Evolutionary conservation across 2,888 invertebrate species (phyloP).

Genomic region (Achlya flavicornis): DNA sequence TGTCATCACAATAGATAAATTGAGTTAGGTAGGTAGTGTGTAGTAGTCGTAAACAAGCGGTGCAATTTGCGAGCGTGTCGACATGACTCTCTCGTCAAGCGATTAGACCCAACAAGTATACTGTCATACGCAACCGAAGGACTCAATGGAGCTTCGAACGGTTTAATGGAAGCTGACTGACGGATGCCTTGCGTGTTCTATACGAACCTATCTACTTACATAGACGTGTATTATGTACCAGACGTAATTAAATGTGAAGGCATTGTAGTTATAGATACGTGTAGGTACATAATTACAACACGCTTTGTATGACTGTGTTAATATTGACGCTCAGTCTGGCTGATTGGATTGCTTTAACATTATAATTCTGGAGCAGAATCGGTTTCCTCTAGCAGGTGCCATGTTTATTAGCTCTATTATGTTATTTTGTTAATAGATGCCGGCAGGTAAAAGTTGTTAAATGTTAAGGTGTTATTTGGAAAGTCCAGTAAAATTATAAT

Average conservation of each 20-base stretch:
- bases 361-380: conserved; percentile 34
- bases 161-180: conserved; percentile 49
- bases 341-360: conserved; percentile 39
- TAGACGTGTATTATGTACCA: conserved; percentile 19
- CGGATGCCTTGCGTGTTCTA: conserved; percentile 27
- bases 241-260: conserved; percentile 39
- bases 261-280: conserved; percentile 19
- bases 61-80: conserved; percentile 61
- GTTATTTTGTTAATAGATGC: conserved; percentile 14
- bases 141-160: conserved; percentile 47
- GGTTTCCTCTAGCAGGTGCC: conserved; percentile 25
- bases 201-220: conserved; percentile 17
- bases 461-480: no score
- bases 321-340: conserved; percentile 48
- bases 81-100: conserved; percentile 49
- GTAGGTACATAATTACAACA: conserved; percentile 44
- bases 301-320: conserved; percentile 43
- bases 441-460: no score
- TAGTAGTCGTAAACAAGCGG: conserved; percentile 59
- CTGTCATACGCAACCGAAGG: conserved; percentile 52
- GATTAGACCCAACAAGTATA: conserved; percentile 58
- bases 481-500: no score
- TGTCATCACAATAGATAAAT: conserved; percentile 41
- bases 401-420: background rate
- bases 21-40: conserved; percentile 48